Conservation (phyloP, 2,888 invertebrate species). For the Pteria penguin region DNA sequence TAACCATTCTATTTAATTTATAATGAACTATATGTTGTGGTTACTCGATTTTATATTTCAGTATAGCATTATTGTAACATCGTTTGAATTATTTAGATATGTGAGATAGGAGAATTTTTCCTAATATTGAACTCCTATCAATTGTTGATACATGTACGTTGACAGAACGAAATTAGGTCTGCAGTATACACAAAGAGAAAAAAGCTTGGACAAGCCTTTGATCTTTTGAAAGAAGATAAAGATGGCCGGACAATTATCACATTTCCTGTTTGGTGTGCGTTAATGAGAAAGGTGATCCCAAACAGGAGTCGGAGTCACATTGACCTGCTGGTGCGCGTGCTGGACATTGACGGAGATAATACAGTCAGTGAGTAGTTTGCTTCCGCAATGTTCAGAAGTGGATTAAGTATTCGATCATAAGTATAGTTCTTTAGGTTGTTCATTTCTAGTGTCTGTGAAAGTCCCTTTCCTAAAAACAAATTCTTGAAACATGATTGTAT, state of each 20-base stretch:
- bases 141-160: neutral
- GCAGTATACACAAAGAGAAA: constrained; percentile 78
- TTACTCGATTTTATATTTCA: no score
- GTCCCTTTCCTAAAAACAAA: no score
- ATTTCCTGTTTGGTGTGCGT: constrained; percentile 72
- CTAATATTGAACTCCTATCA: no score
- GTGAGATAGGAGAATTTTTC: no score
- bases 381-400: neutral
- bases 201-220: constrained; percentile 79
- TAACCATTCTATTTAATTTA: no score
- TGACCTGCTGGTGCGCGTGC: constrained; percentile 79
- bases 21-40: no score
- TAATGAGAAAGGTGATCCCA: constrained; percentile 75
- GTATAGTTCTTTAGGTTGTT: no score
- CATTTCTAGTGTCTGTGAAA: no score
- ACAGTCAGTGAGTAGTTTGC: constrained; percentile 56
- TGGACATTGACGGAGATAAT: constrained; percentile 77
- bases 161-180: constrained; percentile 74
- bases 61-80: no score
- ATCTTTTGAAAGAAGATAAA: constrained; percentile 72
- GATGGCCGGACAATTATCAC: constrained; percentile 67
- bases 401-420: no score
- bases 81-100: no score
- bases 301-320: constrained; percentile 68
- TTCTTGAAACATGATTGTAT: no score